Base-by-base conservation (phyloP, 1,140 invertebrate species). In the Bombyx mandarina region DNA sequence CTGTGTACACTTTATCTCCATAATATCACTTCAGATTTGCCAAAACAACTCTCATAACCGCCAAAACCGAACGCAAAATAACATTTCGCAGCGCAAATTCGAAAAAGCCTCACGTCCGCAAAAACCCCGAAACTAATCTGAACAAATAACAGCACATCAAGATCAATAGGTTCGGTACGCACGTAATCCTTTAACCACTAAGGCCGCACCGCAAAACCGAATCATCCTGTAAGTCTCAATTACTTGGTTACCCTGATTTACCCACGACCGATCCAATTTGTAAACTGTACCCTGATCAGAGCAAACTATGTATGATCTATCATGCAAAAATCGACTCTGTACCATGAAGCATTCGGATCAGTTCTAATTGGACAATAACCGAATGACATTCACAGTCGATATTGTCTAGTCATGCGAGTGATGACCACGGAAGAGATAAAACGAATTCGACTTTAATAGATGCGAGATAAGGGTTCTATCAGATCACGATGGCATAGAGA, bases 171-270 rank as follows among this genome's bases (percentile, higher is more conserved):
- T 75, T 75, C 63, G 66, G 63, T 67, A 69, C 66, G 60, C 47
- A 57, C 58, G 52, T 86, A 86, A 86, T 86, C 83, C 83, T 83
- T 82, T 81, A 79, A 76, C 76, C 80, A 68, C 71, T 63, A 65
- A 68, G 63, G 69, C 67, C 66, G 60, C 63, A 63, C 65, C 66
- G 63, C 77, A 72, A 81, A 56, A 77, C 77, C 79, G 73, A 86
- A 86, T 77, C 71, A 80, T 82, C 76, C 79, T 78, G 73, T 86
- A 85, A 84, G 75, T 83, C 83, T 83, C 83, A 83, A 86, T 86
- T 86, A 86, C 82, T 71, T 72, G 75, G 60, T 75, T 69, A 81
- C 80, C 81, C 83, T 76, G 77, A 83, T 82, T 79, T 80, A 80
- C 75, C 79, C 77, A 72, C 75, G 75, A 77, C 78, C 75, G 75